A percentile compares a stretch with the other conserved stretches of the same genome.
phyloP scores from a whole-genome alignment of 2,797 vertebrate genomes.

The Otus scops region DNA sequence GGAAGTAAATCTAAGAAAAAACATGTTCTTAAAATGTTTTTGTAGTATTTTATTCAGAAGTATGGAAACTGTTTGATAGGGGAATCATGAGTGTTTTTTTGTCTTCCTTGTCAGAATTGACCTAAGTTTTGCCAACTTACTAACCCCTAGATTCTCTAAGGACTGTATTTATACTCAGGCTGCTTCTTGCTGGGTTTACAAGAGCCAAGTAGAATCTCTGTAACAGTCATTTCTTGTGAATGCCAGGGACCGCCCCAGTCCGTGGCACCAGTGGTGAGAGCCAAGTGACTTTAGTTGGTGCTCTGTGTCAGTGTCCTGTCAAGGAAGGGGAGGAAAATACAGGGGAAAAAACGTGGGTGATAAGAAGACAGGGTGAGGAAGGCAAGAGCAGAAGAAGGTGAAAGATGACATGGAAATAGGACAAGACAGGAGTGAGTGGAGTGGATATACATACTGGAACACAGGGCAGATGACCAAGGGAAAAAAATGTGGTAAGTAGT shows the following conservation, averaged over 20 bases:
- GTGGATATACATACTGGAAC: not conserved
- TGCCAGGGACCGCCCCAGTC: not conserved
- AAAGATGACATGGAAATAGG: not conserved
- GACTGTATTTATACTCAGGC: not conserved
- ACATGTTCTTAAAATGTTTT: not conserved
- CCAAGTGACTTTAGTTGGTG: not conserved
- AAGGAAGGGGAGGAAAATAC: not conserved
- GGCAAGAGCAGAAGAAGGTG: not conserved
- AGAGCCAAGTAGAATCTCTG: not conserved
- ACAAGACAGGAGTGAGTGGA: not conserved
- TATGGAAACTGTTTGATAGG: not conserved
- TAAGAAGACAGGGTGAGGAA: not conserved
- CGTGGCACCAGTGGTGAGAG: not conserved
- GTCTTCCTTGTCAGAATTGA: not conserved
- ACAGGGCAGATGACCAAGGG: not conserved
- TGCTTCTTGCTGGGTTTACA: not conserved
- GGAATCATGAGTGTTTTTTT: rapidly evolving
- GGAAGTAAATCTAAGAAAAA: not conserved
- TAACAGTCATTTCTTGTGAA: not conserved
- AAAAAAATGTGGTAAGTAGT: not conserved
- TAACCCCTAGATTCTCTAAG: not conserved
- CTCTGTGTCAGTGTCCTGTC: not conserved
- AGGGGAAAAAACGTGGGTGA: not conserved
- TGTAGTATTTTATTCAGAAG: not conserved
- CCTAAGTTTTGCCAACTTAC: not conserved